Evolutionary conservation across 2,113 vertebrate species (phyloP).

Genomic region (Crypturellus undulatus): DNA sequence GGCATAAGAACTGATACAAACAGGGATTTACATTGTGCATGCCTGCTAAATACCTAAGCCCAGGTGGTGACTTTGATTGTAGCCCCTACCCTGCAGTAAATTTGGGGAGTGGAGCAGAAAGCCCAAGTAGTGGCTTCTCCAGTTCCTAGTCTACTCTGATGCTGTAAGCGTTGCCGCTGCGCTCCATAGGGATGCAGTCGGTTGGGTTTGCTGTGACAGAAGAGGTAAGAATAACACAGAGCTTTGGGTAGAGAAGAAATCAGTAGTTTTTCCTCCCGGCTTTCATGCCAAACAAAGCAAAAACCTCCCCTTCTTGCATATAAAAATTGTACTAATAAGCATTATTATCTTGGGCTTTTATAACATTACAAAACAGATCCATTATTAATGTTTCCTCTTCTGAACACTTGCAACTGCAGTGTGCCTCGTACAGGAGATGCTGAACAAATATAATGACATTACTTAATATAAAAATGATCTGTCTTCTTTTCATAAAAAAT

Average conservation of each 20-base stretch:
- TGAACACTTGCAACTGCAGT: not conserved
- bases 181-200: not conserved
- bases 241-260: not conserved
- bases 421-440: not conserved
- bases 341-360: not conserved
- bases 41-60: not conserved
- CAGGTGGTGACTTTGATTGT: not conserved
- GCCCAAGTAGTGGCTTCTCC: not conserved
- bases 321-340: not conserved
- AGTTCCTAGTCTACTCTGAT: accelerated
- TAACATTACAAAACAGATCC: not conserved
- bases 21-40: not conserved
- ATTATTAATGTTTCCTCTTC: not conserved
- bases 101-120: not conserved
- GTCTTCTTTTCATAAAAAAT: conserved; percentile 8
- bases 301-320: not conserved
- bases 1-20: conserved; percentile 1
- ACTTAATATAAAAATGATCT: not conserved
- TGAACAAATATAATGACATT: conserved; percentile 23
- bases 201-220: not conserved
- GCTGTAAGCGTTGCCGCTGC: not conserved
- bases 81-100: not conserved
- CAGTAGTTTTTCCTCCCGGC: not conserved
- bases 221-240: not conserved
- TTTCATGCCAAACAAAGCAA: not conserved